A percentile compares a stretch with the other conserved stretches of the same genome.
Evolutionary conservation across 2,888 invertebrate species (phyloP).

Genomic region (Syritta pipiens): DNA sequence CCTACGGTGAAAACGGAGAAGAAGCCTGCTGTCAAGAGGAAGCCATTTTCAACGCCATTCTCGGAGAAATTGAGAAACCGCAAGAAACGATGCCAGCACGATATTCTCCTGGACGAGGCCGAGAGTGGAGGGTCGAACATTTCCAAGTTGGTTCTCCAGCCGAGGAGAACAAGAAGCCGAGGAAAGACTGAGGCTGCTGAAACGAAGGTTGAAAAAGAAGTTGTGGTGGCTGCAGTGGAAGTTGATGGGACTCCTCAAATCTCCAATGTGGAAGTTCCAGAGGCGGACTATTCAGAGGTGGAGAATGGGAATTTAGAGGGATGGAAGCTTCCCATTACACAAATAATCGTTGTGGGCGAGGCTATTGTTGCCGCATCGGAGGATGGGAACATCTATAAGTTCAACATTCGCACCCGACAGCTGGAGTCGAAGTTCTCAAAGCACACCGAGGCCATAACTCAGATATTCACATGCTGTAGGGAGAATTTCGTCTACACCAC

Average conservation of each 20-base stretch:
- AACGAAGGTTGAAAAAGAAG: not conserved
- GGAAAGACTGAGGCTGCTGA: conserved; percentile 1
- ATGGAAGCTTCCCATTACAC: conserved; percentile 74
- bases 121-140: not conserved
- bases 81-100: conserved; percentile 64
- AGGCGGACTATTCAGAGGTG: conserved; percentile 69
- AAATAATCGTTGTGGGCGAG: conserved; percentile 74
- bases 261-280: not conserved
- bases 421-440: conserved; percentile 75
- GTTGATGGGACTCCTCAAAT: not conserved
- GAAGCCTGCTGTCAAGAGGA: conserved; percentile 2
- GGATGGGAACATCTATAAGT: conserved; percentile 77
- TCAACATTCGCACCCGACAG: conserved; percentile 73
- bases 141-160: conserved; percentile 17
- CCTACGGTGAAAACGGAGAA: conserved; percentile 11
- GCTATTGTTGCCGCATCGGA: conserved; percentile 77
- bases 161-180: not conserved
- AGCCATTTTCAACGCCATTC: conserved; percentile 36
- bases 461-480: conserved; percentile 73
- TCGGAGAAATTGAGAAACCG: conserved; percentile 55
- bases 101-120: conserved; percentile 55
- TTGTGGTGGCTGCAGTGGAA: not conserved
- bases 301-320: conserved; percentile 72
- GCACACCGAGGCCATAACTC: conserved; percentile 77
- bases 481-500: conserved; percentile 75